A percentile compares a stretch with the other conserved stretches of the same genome.
Evolutionary conservation across 2,797 vertebrate genomes (phyloP).

Genomic region (Denticeps clupeoides): DNA sequence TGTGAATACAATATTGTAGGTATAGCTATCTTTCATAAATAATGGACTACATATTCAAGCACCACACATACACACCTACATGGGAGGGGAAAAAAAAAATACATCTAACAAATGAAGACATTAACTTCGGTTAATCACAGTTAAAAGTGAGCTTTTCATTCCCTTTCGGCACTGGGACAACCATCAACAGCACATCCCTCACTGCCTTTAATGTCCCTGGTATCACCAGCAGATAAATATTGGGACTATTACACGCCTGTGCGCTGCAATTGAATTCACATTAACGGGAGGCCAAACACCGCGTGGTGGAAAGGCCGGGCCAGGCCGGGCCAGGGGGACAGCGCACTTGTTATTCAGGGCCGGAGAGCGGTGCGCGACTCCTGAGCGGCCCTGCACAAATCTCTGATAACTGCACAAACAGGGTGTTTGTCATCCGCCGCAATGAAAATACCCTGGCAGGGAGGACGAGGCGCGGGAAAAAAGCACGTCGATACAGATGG

Average conservation of each 20-base stretch:
- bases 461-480: slow-evolving; percentile 28
- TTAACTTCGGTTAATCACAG: too few species aligned
- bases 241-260: background rate
- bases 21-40: too few species aligned
- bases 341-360: slow-evolving; percentile 23
- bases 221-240: background rate
- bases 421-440: slow-evolving; percentile 52
- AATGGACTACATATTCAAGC: too few species aligned
- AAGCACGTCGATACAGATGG: background rate
- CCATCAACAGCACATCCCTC: too few species aligned
- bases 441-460: slow-evolving; percentile 45
- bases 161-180: too few species aligned
- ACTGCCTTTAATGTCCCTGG: background rate
- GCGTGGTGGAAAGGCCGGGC: background rate
- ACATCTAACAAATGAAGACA: too few species aligned
- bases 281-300: too few species aligned
- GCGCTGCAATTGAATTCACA: background rate
- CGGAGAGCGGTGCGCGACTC: slow-evolving; percentile 9
- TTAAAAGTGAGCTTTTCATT: too few species aligned
- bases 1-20: too few species aligned
- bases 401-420: slow-evolving; percentile 46
- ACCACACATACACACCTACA: too few species aligned
- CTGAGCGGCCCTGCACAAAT: slow-evolving; percentile 43
- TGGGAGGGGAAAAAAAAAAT: too few species aligned
- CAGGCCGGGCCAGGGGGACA: background rate